phyloP scores from a whole-genome alignment of 1,140 invertebrate genomes.

The Lasaia peninsularis region DNA sequence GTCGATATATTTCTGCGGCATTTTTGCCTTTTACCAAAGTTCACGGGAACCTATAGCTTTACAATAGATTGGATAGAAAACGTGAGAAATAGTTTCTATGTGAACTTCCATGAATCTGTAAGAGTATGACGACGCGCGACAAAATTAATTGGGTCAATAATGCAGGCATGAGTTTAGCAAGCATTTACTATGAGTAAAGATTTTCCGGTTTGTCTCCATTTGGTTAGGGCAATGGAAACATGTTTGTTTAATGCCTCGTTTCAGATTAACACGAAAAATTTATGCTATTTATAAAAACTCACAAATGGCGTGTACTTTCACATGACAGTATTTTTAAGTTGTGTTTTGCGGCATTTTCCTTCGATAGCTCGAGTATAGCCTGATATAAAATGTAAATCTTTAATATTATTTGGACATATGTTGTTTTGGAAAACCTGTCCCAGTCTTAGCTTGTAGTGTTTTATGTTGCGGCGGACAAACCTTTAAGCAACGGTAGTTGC shows the following conservation, averaged over 20 bases:
- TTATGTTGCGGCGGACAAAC: conserved; percentile 40
- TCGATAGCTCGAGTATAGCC: too few relatives aligned
- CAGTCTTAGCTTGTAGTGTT: not conserved
- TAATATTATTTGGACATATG: too few relatives aligned
- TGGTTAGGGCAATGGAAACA: too few relatives aligned
- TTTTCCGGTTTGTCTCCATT: not conserved
- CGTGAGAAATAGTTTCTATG: not conserved
- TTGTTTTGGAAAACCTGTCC: not conserved
- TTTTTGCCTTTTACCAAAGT: conserved; percentile 47
- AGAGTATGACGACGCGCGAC: conserved; percentile 6
- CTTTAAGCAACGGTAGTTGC: conserved; percentile 70
- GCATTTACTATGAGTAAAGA: not conserved
- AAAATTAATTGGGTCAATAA: conserved; percentile 9
- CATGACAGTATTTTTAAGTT: too few relatives aligned
- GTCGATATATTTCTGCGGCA: conserved; percentile 71
- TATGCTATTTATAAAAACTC: too few relatives aligned
- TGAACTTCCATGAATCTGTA: conserved; percentile 6
- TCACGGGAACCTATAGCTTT: conserved; percentile 10
- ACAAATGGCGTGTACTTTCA: too few relatives aligned
- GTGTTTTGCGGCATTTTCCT: too few relatives aligned
- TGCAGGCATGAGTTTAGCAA: not conserved
- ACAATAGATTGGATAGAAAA: not conserved
- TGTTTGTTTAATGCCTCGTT: too few relatives aligned
- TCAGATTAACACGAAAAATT: too few relatives aligned
- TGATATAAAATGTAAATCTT: too few relatives aligned